These are phyloP conservation scores for Eira barbara DNA, from an alignment of 2,113 vertebrate species.

Conservation along the genomic window DNA sequence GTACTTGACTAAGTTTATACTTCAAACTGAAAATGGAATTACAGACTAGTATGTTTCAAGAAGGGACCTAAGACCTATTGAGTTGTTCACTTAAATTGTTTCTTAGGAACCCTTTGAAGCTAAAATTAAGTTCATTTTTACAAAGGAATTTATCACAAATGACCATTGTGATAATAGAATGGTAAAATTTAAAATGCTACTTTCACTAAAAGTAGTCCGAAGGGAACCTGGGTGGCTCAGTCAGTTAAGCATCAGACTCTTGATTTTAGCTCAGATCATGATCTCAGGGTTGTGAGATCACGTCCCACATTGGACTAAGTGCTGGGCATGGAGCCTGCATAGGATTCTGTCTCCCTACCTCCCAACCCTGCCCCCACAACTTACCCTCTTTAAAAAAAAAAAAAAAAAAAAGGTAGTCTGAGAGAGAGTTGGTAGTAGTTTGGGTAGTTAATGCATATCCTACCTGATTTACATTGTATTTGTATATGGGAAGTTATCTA, in stretches of 20 bases:
- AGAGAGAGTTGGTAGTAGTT: neutral
- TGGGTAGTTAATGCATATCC: neutral
- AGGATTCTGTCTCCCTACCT: neutral
- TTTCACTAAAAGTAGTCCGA: neutral
- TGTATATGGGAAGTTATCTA: neutral
- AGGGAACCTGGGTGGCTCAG: neutral
- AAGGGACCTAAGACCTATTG: neutral
- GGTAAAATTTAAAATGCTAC: neutral
- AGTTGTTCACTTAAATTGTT: neutral
- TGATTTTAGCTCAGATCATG: neutral
- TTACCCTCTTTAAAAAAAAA: neutral
- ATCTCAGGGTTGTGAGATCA: neutral
- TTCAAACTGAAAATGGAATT: neutral
- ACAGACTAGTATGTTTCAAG: neutral
- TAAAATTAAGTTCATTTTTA: constrained; percentile 25
- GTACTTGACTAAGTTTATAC: neutral
- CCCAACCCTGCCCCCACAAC: neutral
- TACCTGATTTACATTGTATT: neutral
- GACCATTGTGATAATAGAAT: neutral
- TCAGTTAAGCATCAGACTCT: neutral
- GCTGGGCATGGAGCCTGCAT: neutral
- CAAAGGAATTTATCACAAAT: neutral
- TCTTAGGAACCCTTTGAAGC: neutral
- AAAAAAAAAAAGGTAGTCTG: neutral
- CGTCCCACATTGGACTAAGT: neutral